Conservation (phyloP, 2,797 vertebrate species). For the Erpetoichthys calabaricus region DNA sequence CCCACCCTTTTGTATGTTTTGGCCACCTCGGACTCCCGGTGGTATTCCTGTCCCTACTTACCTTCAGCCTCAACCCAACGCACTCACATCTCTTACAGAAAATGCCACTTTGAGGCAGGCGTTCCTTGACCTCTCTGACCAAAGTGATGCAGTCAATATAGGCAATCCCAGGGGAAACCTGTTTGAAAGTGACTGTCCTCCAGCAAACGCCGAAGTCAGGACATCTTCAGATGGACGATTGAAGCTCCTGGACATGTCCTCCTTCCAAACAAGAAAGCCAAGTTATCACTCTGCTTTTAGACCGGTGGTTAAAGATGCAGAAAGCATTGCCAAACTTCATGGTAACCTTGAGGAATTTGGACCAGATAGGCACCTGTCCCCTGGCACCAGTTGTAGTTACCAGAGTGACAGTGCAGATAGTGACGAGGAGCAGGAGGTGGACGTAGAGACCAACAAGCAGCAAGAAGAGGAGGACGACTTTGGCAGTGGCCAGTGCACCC, state of each 20-base stretch:
- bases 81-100: conserved; percentile 57
- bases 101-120: conserved; percentile 66
- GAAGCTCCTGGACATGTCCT: conserved; percentile 52
- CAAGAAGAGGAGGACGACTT: conserved; percentile 55
- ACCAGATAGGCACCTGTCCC: conserved; percentile 39
- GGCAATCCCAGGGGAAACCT: conserved; percentile 37
- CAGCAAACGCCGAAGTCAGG: conserved; percentile 42
- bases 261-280: conserved; percentile 45
- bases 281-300: conserved; percentile 85
- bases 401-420: conserved; percentile 65
- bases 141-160: conserved; percentile 34
- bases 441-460: conserved; percentile 54
- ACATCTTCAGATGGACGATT: conserved; percentile 55
- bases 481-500: conserved; percentile 26
- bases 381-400: conserved; percentile 73
- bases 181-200: conserved; percentile 58
- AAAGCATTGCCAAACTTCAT: conserved; percentile 84
- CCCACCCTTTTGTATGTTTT: conserved; percentile 93
- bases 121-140: conserved; percentile 77
- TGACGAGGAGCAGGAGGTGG: conserved; percentile 57
- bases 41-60: conserved; percentile 90
- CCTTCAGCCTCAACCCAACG: conserved; percentile 72
- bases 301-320: conserved; percentile 76
- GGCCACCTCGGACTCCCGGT: conserved; percentile 75
- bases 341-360: conserved; percentile 39